phyloP scores from a whole-genome alignment of 2,797 vertebrate genomes.

The Balearica regulorum region DNA sequence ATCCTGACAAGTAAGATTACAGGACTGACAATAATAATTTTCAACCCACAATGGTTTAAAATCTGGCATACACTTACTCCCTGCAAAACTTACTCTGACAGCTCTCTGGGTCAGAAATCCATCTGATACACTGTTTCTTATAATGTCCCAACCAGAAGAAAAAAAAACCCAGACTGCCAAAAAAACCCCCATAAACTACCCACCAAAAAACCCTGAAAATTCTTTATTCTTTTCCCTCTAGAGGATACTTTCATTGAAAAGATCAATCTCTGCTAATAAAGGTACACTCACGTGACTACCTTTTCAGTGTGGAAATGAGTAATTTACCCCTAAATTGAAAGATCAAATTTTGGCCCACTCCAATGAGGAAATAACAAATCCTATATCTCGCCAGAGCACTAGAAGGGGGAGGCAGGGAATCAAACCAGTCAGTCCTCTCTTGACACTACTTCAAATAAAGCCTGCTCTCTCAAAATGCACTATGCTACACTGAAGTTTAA shows the following conservation, averaged over 20 bases:
- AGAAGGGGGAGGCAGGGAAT: not conserved
- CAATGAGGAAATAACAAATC: not conserved
- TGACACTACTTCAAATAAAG: not conserved
- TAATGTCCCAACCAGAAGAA: not conserved
- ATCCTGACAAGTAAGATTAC: not conserved
- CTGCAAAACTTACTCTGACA: not conserved
- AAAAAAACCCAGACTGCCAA: not conserved
- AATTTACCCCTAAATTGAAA: not conserved
- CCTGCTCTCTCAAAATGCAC: not conserved
- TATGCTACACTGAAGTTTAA: not conserved
- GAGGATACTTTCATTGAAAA: not conserved
- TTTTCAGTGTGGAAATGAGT: not conserved
- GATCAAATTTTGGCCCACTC: not conserved
- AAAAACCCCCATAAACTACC: not conserved
- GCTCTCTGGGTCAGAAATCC: not conserved
- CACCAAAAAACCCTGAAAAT: not conserved
- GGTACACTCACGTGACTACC: not conserved
- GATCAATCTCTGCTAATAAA: not conserved
- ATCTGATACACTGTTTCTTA: not conserved
- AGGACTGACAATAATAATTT: not conserved
- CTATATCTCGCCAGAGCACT: not conserved
- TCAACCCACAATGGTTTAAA: not conserved
- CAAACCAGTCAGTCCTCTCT: not conserved
- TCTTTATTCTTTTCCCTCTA: not conserved
- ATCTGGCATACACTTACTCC: not conserved